phyloP scores from a whole-genome alignment of 2,888 invertebrate genomes.

The Thelaira solivaga region DNA sequence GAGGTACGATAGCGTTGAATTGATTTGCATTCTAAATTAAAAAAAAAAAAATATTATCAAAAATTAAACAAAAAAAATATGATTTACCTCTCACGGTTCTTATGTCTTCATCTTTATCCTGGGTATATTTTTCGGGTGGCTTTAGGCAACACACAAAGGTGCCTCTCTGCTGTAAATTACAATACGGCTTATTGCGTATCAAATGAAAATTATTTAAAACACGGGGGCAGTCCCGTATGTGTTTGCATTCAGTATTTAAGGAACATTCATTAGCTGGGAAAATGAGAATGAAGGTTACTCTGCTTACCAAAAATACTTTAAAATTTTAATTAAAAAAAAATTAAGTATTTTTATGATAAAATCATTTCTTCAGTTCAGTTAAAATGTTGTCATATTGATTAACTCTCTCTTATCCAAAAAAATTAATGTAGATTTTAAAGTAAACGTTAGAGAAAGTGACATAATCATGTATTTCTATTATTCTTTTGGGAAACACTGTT shows the following conservation, averaged over 20 bases:
- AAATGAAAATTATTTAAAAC: conserved; percentile 19
- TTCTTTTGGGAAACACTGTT: too few relatives aligned
- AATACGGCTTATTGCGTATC: conserved; percentile 22
- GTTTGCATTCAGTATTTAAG: conserved; percentile 47
- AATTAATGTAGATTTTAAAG: too few relatives aligned
- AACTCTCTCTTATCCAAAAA: too few relatives aligned
- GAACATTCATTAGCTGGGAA: conserved; percentile 47
- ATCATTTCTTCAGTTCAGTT: too few relatives aligned
- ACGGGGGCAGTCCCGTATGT: conserved; percentile 22
- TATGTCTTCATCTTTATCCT: conserved; percentile 34
- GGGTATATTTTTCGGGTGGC: conserved; percentile 36
- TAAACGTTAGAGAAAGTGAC: too few relatives aligned
- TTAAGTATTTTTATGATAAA: too few relatives aligned
- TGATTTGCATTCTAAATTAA: conserved; percentile 40
- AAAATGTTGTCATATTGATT: too few relatives aligned
- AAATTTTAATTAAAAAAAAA: too few relatives aligned
- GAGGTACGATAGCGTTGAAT: not conserved
- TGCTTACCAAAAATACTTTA: too few relatives aligned
- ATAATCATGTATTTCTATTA: too few relatives aligned
- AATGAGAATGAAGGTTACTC: not conserved
- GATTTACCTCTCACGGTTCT: conserved; percentile 39
- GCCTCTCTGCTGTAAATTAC: conserved; percentile 22
- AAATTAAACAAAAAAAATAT: not conserved
- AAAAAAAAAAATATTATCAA: too few relatives aligned
- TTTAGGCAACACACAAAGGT: conserved; percentile 45